These are phyloP conservation scores for Xylocopa sonorina DNA, from an alignment of 1,140 invertebrate genomes.

Conservation along the genomic window DNA sequence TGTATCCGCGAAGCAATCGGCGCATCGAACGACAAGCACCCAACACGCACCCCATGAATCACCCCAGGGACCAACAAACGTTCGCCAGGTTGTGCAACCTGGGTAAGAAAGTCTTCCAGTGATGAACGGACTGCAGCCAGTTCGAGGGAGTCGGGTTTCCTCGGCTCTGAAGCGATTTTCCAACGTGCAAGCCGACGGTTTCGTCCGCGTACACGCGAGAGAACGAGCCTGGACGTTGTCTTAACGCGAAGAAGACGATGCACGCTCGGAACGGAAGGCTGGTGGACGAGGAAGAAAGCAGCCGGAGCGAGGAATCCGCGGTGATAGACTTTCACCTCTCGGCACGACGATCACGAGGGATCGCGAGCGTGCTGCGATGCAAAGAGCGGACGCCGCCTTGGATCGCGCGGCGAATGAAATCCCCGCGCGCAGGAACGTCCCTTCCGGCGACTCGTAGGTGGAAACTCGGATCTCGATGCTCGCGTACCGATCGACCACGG, in stretches of 20 bases:
- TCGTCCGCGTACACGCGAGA: background rate
- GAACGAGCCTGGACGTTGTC: slow-evolving; percentile 3
- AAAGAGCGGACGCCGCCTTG: slow-evolving; percentile 44
- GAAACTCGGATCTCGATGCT: slow-evolving; percentile 56
- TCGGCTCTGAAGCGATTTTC: slow-evolving; percentile 45
- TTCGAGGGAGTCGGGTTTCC: slow-evolving; percentile 29
- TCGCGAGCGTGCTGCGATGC: slow-evolving; percentile 51
- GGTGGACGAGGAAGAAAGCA: background rate
- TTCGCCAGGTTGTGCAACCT: slow-evolving; percentile 33
- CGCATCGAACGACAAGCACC: background rate
- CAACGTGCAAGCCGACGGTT: slow-evolving; percentile 14
- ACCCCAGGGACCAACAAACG: background rate
- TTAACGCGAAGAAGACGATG: background rate
- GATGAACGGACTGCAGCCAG: slow-evolving; percentile 38
- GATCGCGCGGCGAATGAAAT: slow-evolving; percentile 59
- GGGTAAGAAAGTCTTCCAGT: slow-evolving; percentile 30
- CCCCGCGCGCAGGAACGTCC: slow-evolving; percentile 56
- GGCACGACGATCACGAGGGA: slow-evolving; percentile 61
- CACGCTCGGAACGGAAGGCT: no score
- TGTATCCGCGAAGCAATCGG: background rate
- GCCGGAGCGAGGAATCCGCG: background rate
- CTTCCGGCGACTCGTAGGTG: slow-evolving; percentile 63
- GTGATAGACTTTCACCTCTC: slow-evolving; percentile 64
- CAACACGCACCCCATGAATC: slow-evolving; percentile 44
- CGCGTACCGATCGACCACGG: slow-evolving; percentile 54